Base-by-base conservation (phyloP, 2,888 invertebrate genomes). In the Nesidiocoris tenuis region DNA sequence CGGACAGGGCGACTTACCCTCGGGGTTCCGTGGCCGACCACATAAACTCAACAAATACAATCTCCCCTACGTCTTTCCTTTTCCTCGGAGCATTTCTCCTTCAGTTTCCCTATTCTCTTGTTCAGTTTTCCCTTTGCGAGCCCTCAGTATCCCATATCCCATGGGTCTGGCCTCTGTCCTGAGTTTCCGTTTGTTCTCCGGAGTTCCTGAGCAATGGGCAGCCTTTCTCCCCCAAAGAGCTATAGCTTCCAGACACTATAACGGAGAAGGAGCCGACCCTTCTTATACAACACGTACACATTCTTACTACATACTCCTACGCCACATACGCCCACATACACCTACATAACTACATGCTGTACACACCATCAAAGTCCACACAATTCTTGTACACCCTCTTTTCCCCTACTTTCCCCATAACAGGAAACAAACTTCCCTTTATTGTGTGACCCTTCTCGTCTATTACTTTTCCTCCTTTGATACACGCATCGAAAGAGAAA, bases 1-100 rank as follows among this genome's bases (percentile, higher is more conserved):
- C 59, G 70, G 70, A 70, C 70, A 70, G 70, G 70, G 70, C 68
- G 23, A 68, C 57, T 39, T 39, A 39, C 39, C 39, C 39, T 39
- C 39, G 12, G 39, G 39, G 39, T 3, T 24, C 70, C 22, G 59
- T 59, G 70, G 70, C 70, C 22, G 70, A 70, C 70, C 70, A 19
- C 70, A 70, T 57, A n/a, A 70, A 70, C 70, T 70, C 70, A 12
- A 12, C 39, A 70, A 70, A 70, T 59, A 70, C 70, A 70, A 59
- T 22, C 57, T 25, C 56, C 67, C 67, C 67, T 59, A 39, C 5
- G 5, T 39, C 12, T 3, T 39, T 39, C 12, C 39, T 7, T 3
- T 39, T 39, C 39, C 39, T 39, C 12, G 39, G 12, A 39, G 39
- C 39, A 39, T 39, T 39, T 39, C 39, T 7, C 39, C 39, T n/a